A percentile compares a stretch with the other conserved stretches of the same genome.
These are phyloP conservation scores for Antigone vipio DNA, from an alignment of 2,113 vertebrate genomes.

Conservation along the genomic window DNA sequence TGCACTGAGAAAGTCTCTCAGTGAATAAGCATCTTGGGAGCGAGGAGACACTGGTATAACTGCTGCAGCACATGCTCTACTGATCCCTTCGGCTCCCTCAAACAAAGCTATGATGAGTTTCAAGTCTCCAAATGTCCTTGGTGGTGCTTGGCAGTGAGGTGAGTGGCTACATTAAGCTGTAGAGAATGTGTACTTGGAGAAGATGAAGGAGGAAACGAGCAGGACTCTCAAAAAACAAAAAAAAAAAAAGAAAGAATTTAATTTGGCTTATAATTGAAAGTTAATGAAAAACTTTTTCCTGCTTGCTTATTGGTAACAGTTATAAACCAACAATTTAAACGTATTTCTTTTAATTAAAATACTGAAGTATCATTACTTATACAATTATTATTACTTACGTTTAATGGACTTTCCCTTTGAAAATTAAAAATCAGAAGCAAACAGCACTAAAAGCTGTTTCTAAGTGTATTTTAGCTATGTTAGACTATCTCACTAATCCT, in stretches of 20 bases:
- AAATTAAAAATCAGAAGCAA: background rate
- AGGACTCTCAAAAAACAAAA: background rate
- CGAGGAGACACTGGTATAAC: background rate
- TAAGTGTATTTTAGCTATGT: background rate
- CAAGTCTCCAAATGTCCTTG: background rate
- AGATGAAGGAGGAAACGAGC: background rate
- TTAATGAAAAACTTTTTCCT: background rate
- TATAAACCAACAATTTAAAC: background rate
- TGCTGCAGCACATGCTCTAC: background rate
- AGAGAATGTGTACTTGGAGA: background rate
- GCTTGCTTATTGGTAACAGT: background rate
- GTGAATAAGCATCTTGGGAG: background rate
- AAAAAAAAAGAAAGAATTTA: background rate
- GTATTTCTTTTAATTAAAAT: background rate
- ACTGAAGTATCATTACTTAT: background rate
- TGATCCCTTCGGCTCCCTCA: background rate
- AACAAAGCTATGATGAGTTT: background rate
- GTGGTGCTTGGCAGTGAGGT: background rate
- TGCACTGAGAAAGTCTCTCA: background rate
- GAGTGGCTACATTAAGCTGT: background rate
- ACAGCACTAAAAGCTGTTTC: background rate
- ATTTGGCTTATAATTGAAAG: background rate
- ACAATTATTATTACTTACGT: background rate
- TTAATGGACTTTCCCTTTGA: background rate
- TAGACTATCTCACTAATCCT: background rate